phyloP scores from a whole-genome alignment of 2,888 invertebrate genomes.

The Philonicus albiceps region DNA sequence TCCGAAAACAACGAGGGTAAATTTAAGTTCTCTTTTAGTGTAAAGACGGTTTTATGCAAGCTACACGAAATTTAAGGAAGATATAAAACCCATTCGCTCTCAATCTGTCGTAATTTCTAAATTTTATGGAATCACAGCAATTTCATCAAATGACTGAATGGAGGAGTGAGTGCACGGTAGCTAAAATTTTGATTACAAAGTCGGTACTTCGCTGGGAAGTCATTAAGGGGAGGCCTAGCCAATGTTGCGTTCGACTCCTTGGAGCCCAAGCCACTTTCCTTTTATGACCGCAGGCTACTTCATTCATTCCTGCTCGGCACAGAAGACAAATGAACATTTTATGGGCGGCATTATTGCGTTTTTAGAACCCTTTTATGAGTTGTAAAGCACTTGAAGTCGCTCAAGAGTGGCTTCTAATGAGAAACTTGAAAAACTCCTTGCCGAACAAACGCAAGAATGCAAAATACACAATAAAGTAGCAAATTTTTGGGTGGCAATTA shows the following conservation, averaged over 20 bases:
- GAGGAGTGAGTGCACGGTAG: neutral
- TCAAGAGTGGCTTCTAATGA: neutral
- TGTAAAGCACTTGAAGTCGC: neutral
- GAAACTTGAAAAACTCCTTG: neutral
- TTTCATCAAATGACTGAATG: neutral
- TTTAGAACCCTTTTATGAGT: neutral
- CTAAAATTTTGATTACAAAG: neutral
- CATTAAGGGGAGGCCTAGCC: neutral
- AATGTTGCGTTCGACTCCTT: neutral
- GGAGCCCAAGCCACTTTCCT: neutral
- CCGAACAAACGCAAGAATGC: neutral
- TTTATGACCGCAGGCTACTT: neutral
- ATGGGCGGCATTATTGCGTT: neutral
- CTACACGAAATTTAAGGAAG: neutral
- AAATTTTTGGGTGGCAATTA: neutral
- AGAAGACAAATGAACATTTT: neutral
- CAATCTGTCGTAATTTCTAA: neutral
- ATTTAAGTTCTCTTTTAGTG: neutral
- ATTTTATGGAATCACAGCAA: neutral
- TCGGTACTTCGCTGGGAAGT: neutral
- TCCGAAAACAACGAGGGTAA: neutral
- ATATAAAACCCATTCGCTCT: neutral
- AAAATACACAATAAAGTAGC: neutral
- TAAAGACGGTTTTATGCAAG: neutral
- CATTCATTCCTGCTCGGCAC: neutral